A percentile compares a stretch with the other conserved stretches of the same genome.
These are phyloP conservation scores for Beroe ovata DNA, from an alignment of 37 sponge, comb jelly and placozoan genomes.

Conservation along the genomic window DNA sequence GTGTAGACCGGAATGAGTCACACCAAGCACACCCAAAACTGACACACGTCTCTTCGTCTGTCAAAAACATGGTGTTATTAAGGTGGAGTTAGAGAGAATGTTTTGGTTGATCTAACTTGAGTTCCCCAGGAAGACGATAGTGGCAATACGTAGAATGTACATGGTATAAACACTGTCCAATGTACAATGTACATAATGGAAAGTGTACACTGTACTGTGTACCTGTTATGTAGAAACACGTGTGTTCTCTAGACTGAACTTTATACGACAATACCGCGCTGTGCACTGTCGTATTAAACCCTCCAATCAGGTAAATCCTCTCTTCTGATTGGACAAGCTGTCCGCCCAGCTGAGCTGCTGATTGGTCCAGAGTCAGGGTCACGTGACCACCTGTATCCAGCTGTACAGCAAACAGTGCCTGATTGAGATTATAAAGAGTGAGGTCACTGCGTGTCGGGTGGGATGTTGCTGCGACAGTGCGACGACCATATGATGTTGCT, in stretches of 20 bases:
- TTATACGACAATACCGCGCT: slow-evolving; percentile 23
- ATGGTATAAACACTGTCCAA: no score
- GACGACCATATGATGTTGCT: no score
- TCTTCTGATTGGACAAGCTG: neutral
- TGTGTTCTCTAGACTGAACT: neutral
- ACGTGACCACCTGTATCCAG: neutral
- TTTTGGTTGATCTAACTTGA: no score
- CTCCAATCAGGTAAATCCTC: slow-evolving; percentile 15
- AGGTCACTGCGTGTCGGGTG: no score
- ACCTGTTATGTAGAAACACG: neutral
- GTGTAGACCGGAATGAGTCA: neutral
- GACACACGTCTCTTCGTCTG: slow-evolving; percentile 9
- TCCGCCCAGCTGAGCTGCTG: neutral
- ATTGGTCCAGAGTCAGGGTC: neutral
- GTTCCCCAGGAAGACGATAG: no score
- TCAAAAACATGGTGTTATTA: no score
- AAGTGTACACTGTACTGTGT: no score
- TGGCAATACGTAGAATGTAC: no score
- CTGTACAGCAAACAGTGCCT: slow-evolving; percentile 6
- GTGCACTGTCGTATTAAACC: slow-evolving; percentile 34
- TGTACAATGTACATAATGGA: no score
- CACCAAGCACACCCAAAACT: slow-evolving; percentile 66
- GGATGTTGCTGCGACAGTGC: no score
- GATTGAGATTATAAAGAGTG: no score
- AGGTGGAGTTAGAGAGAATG: no score